Base-by-base conservation (phyloP, 2,888 invertebrate genomes). In the Zaprionus obscuricornis region DNA sequence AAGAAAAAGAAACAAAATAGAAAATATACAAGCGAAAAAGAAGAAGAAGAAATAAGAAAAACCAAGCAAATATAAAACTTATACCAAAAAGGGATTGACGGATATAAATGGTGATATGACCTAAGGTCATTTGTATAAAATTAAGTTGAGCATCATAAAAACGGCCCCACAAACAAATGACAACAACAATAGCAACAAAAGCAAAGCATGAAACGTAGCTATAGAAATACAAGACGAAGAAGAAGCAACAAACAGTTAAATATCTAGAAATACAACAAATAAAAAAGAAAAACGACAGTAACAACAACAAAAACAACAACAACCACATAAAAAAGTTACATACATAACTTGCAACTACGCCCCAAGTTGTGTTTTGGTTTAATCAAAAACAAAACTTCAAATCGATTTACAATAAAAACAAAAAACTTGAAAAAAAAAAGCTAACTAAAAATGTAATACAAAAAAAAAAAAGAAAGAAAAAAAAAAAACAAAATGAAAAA, bases 51-150 rank as follows among this genome's bases (percentile, higher is more conserved):
- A 57, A 52, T 10, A 58, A 29, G 47, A 67, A 64, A 76, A 84
- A 72, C 62, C 70, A 84, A 62, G 59, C 70, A 84, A 82, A 84
- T 77, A 78, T 82, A 84, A 78, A 78, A 78, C 74, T 78, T 78
- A 78, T 85, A 84, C 85, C 85, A 62, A 79, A 85, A 85, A 79
- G 85, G 78, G 78, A 79, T 79, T 79, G 78, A 83, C 85, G 81
- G 86, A 82, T 82, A 85, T 82, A 82, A 82, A 82, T 85, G 86
- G 82, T 81, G 84, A 84, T 84, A 84, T 82, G 81, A 84, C 81
- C 81, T 82, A 50, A 67, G 86, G 81, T 82, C 81, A 82, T 82
- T 82, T 84, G 81, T 85, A 82, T 82, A 82, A 85, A 82, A 82
- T 82, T 82, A 82, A 82, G 81, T 85, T 82, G 81, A 76, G 81